Evolutionary conservation across 2,797 vertebrate species (phyloP), one percentile per base, ranked within the genome.

Genomic region (Macropus fuliginosus): DNA sequence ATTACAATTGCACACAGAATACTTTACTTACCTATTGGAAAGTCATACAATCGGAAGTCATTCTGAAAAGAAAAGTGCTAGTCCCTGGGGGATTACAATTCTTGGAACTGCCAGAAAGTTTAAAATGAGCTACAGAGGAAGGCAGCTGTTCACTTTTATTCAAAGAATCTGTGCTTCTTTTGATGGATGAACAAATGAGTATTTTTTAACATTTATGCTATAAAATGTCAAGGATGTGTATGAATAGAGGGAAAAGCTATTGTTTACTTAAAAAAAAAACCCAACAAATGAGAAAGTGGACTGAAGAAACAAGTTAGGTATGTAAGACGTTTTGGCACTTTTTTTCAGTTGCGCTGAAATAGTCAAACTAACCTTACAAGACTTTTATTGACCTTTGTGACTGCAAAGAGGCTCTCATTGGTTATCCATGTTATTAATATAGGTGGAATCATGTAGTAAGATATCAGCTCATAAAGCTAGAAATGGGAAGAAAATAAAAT

Each of bases 81-180:
- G 90, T 96, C 97, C 95, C 95, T 87, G 91, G 97, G 97, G 95
- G 98, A 97, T 96, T 97, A 56, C 56, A 97, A 93, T 98, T 96
- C 97, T 97, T 97, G 91, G 97, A 97, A 97, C 97, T 98, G 98
- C 98, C 98, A 98, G 98, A 96, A 98, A 98, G 94, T 98, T 98
- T 98, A 96, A 98, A 98, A 98, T 95, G 87, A 97, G 98, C 97
- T 95, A 96, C 94, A 96, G 97, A 92, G 96, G 95, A 98, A 97
- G 96, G 97, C 96, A 98, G 92, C 96, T 97, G 56, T 97, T 98
- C 97, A 95, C 93, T 98, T 98, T 96, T 81, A 97, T 59, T 97
- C 97, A 96, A 94, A 96, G 52, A 95, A 96, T 4, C 11, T 14
- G 97, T 95, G 97, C 94, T 95, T 94, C 54, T 95, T 96, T 96